Base-by-base conservation (phyloP, 1,140 invertebrate species). In the Ditylenchus dipsaci region DNA sequence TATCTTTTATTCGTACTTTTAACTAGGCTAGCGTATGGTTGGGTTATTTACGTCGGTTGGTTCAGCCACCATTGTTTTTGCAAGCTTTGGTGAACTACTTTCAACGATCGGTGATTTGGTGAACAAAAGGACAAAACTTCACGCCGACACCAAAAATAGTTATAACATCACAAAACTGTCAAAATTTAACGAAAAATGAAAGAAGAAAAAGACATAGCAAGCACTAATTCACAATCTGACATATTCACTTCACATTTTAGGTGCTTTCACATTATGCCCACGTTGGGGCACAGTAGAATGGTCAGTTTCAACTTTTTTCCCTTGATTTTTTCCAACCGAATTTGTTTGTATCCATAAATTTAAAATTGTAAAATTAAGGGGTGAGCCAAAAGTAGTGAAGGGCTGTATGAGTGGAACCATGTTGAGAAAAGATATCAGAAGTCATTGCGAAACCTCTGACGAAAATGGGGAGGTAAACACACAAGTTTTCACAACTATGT, bases 321-420 rank as follows among this genome's bases (percentile, higher is more conserved):
- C 3, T 26, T 53, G 15, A 53, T 53, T 53, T 17, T 17, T 7
- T 53, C 15, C 15, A 19, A 53, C 49, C 3, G 49, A 45, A 45
- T 11, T 45, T 45, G 11, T 45, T 45, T 45, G n/a, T 13, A 45
- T 11, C 11, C n/a, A 53, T 8, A 53, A 53, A 17, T 1, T 53
- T 19, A 17, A 53, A 38, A 38, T 11, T 11, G 33, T 53, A 3
- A 53, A 21, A 7, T 3, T 53, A 7, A 53, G 49, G 77, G 78
- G 78, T 9, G 69, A 78, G 59, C 76, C 79, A 17, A 27, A 69
- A n/a, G 63, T 81, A n/a, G 79, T 81, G 11, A 81, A 81, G 64
- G 79, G 79, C 1, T 81, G 79, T 57, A 65, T 81, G 71, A 77
- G 65, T 23, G 79, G 79, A 30, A 67, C 43, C 29, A 78, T 81